Base-by-base conservation (phyloP, 2,797 vertebrate genomes). In the Myotis daubentonii region DNA sequence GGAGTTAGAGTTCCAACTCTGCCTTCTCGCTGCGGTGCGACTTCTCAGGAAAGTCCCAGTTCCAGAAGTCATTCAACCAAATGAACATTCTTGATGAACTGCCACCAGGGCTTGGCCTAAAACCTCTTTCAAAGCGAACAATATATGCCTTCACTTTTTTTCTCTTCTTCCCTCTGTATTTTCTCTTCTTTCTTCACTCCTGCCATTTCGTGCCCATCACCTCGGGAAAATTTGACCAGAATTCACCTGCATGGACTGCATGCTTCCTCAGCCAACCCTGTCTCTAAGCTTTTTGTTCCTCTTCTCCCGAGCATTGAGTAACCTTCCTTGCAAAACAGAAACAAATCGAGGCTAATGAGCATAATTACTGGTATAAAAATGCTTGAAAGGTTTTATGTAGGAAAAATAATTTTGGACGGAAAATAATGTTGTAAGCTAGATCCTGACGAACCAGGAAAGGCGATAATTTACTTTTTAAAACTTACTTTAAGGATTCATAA, bases 41-140 rank as follows among this genome's bases (percentile, higher is more conserved):
- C 93, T 89, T 83, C 93, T 89, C 25, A 57, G 90, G 68, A 47
- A 94, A 93, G 79, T 57, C 47, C 36, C n/a, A 71, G 30, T 72
- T 47, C 76, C 57, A 55, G 23, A 60, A 79, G 87, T 82, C 89
- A 44, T 51, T 92, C 60, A 33, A 30, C 72, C 51, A 87, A 87
- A 25, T 55, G 80, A 95, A n/a, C 84, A 38, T 87, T 94, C 81
- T 89, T 91, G 60, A 75, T 74, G 33, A 83, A 38, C 62, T 81
- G 82, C 89, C 75, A 89, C 75, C 38, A 78, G 75, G 38, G 57
- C 53, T 85, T 91, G 1, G 51, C 55, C 70, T 62, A 60, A 88
- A 92, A 47, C 47, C 71, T 93, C 62, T 86, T 92, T 79, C n/a
- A 87, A 72, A 87, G 89, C 65, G 55, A 66, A 71, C 55, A 47